Evolutionary conservation across 1,140 invertebrate genomes (phyloP).

Genomic region (Bombus consobrinus): DNA sequence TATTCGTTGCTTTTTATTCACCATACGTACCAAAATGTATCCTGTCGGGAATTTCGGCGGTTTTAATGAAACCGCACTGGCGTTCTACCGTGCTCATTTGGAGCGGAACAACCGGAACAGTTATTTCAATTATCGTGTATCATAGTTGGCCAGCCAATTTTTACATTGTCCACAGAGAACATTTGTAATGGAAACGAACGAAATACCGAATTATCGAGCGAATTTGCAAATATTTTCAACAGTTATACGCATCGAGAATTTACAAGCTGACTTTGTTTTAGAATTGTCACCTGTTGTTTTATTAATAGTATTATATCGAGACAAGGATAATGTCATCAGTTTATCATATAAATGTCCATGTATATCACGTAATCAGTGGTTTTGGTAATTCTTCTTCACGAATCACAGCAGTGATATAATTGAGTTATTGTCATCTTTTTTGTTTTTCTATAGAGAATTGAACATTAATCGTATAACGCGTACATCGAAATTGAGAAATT

Average conservation of each 20-base stretch:
- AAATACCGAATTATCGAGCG: not conserved
- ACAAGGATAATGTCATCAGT: too few relatives aligned
- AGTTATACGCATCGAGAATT: not conserved
- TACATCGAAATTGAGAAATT: not conserved
- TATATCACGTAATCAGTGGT: too few relatives aligned
- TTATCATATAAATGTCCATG: too few relatives aligned
- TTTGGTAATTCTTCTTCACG: too few relatives aligned
- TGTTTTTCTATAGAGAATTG: too few relatives aligned
- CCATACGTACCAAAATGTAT: not conserved
- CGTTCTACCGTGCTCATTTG: not conserved
- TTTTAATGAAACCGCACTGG: not conserved
- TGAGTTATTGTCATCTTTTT: too few relatives aligned
- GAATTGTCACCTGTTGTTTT: too few relatives aligned
- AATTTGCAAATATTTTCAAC: conserved; percentile 6
- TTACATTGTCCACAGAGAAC: not conserved
- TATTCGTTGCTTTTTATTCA: not conserved
- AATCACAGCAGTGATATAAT: too few relatives aligned
- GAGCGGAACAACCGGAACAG: not conserved
- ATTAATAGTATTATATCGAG: too few relatives aligned
- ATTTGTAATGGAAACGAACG: not conserved
- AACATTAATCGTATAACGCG: too few relatives aligned
- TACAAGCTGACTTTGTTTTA: conserved; percentile 30
- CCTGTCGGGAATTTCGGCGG: not conserved
- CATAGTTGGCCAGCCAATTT: not conserved
- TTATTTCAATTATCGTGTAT: conserved; percentile 12